phyloP scores from a whole-genome alignment of 2,888 invertebrate species.

The Mesoligia furuncula region DNA sequence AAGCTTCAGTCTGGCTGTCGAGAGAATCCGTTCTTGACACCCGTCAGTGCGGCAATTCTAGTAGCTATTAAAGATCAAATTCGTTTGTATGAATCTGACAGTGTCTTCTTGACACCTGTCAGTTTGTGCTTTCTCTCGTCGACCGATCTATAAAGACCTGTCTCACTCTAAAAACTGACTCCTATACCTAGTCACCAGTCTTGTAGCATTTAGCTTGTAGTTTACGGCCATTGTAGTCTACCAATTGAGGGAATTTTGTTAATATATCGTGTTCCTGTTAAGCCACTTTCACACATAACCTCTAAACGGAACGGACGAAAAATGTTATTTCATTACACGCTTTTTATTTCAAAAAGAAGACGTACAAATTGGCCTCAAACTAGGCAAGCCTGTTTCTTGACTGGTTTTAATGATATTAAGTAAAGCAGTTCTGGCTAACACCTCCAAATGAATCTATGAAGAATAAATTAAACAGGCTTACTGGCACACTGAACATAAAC shows the following conservation, averaged over 20 bases:
- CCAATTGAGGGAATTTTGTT: neutral
- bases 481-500: neutral
- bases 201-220: too few relatives aligned
- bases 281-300: neutral
- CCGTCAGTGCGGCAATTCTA: neutral
- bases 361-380: neutral
- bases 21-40: neutral
- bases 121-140: too few relatives aligned
- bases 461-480: too few relatives aligned
- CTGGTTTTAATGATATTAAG: neutral
- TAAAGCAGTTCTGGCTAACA: neutral
- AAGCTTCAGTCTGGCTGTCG: neutral
- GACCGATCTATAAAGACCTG: neutral
- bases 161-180: neutral
- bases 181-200: too few relatives aligned
- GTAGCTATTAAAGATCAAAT: neutral
- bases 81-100: neutral
- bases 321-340: neutral
- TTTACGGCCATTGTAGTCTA: too few relatives aligned
- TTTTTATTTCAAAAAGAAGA: neutral
- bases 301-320: too few relatives aligned
- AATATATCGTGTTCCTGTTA: neutral
- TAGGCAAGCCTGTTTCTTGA: neutral
- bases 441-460: neutral
- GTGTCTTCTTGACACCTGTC: too few relatives aligned